A percentile compares a stretch with the other conserved stretches of the same genome.
Conservation (phyloP, 2,888 invertebrate species). For the Leptopilina syphax region DNA sequence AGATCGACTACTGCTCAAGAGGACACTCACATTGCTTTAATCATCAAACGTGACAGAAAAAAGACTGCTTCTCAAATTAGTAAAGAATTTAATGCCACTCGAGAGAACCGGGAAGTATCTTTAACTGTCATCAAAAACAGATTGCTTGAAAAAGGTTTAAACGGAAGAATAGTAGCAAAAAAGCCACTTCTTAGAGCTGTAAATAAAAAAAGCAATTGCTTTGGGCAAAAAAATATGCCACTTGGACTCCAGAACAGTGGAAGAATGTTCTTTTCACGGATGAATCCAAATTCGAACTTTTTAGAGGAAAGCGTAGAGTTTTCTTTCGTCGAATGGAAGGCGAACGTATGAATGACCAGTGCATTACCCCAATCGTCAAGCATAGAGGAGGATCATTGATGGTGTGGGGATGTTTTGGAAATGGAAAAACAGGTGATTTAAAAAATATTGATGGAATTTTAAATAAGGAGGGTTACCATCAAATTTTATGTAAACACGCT, state of each 20-base stretch:
- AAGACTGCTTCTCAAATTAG: conserved; percentile 5
- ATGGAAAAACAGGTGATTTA: conserved; percentile 48
- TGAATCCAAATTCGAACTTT: no score
- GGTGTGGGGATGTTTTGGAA: conserved; percentile 52
- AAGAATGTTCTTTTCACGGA: no score
- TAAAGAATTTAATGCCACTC: background rate
- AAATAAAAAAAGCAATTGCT: background rate
- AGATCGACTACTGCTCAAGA: background rate
- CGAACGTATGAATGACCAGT: no score
- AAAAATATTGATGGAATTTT: conserved; percentile 54
- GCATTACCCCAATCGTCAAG: no score
- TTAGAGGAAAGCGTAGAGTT: no score
- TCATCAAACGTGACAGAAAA: background rate
- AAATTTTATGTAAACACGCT: conserved; percentile 46
- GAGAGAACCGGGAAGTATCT: background rate
- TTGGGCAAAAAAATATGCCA: background rate
- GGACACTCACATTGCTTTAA: background rate
- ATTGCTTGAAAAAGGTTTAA: background rate
- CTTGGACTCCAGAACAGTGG: no score
- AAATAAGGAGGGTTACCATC: conserved; percentile 50
- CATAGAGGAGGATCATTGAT: no score
- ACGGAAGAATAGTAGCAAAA: background rate
- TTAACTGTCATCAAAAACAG: background rate
- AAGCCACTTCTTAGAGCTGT: background rate
- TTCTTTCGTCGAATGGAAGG: no score